A percentile compares a stretch with the other conserved stretches of the same genome.
Evolutionary conservation across 2,888 invertebrate species (phyloP).

Genomic region (Hofmannophila pseudospretella): DNA sequence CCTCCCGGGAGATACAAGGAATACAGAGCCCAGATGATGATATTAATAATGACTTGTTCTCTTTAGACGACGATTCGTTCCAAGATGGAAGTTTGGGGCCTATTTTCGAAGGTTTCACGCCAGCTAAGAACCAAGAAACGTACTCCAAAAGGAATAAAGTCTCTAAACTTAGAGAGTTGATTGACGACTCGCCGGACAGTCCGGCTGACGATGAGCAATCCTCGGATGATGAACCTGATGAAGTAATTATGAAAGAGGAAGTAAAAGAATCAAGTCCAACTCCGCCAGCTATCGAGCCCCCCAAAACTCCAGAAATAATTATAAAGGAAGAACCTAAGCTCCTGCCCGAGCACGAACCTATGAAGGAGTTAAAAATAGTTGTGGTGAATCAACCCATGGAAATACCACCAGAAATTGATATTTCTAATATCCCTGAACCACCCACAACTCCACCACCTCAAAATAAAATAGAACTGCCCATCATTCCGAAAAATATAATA

Average conservation of each 20-base stretch:
- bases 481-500: too few relatives aligned
- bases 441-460: constrained; percentile 47
- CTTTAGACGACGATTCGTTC: constrained; percentile 79
- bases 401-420: constrained; percentile 14
- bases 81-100: constrained; percentile 72
- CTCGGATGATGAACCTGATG: constrained; percentile 66
- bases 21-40: constrained; percentile 81
- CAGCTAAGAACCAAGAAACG: constrained; percentile 75
- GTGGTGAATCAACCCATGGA: constrained; percentile 7
- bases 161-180: constrained; percentile 60
- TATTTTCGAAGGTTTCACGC: constrained; percentile 76
- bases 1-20: constrained; percentile 76
- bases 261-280: constrained; percentile 35
- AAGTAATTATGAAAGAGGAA: constrained; percentile 39
- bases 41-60: constrained; percentile 78
- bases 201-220: constrained; percentile 74
- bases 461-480: not conserved
- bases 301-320: constrained; percentile 33
- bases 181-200: constrained; percentile 71
- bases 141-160: constrained; percentile 74
- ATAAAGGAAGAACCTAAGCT: constrained; percentile 23
- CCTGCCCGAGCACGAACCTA: constrained; percentile 7
- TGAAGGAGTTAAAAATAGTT: constrained; percentile 2
- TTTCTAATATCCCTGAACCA: constrained; percentile 38
- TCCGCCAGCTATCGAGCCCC: constrained; percentile 28